Evolutionary conservation across 37 sponge, comb jelly and placozoan genomes (phyloP).

Genomic region (Crambe crambe): DNA sequence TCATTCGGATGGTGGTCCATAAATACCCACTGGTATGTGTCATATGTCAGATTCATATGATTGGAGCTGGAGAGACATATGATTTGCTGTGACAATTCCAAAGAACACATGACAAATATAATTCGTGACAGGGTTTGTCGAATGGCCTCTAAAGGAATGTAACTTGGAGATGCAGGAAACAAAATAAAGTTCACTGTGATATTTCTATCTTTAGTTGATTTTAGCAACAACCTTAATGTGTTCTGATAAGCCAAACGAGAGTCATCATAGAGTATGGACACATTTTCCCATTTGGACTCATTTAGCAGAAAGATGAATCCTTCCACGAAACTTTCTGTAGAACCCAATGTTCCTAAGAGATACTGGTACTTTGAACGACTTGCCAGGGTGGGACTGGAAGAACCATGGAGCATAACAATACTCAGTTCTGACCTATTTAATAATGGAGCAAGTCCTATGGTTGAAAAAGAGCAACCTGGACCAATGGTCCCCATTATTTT

Average conservation of each 20-base stretch:
- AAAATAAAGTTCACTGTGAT: neutral
- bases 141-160: conserved; percentile 6
- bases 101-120: conserved; percentile 4
- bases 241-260: neutral
- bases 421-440: neutral
- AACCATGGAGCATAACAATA: conserved; percentile 14
- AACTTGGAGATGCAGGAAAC: neutral
- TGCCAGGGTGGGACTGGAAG: conserved; percentile 11
- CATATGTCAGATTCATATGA: neutral
- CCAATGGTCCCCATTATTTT: conserved; percentile 32
- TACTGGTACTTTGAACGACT: conserved; percentile 4
- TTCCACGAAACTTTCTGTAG: conserved; percentile 12
- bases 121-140: neutral
- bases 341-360: conserved; percentile 17
- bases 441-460: neutral
- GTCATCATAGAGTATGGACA: conserved; percentile 10
- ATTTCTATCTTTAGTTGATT: neutral
- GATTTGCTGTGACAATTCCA: conserved; percentile 1
- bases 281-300: no score
- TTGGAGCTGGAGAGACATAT: conserved; percentile 11
- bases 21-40: conserved; percentile 17
- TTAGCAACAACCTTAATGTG: neutral
- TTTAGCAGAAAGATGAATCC: neutral
- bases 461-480: conserved; percentile 33
- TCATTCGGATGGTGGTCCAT: neutral